phyloP scores from a whole-genome alignment of 2,113 vertebrate genomes.

The Panthera tigris region DNA sequence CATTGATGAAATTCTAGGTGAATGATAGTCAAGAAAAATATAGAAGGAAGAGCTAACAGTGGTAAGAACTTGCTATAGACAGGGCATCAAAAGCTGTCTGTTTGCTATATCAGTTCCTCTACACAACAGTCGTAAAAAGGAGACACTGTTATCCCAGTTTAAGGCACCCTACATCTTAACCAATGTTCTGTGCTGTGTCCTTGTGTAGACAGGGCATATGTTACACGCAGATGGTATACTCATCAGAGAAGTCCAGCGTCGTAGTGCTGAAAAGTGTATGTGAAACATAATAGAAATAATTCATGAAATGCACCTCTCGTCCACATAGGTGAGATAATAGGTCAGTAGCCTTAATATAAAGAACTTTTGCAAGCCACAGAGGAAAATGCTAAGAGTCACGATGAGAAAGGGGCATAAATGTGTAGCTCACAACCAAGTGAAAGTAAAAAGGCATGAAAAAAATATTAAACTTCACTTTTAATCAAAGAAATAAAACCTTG shows the following conservation, averaged over 20 bases:
- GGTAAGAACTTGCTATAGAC: neutral
- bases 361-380: neutral
- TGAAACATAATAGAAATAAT: neutral
- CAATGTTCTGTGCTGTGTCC: neutral
- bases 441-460: neutral
- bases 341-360: neutral
- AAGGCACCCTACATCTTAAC: neutral
- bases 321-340: neutral
- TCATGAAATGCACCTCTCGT: neutral
- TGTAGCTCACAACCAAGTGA: neutral
- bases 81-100: neutral
- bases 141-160: neutral
- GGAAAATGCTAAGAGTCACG: neutral
- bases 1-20: neutral
- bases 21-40: neutral
- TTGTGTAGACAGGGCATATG: rapidly evolving
- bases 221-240: neutral
- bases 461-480: neutral
- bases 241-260: neutral
- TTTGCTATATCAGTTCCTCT: neutral
- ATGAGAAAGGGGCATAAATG: neutral
- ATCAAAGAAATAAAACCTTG: neutral
- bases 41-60: neutral
- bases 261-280: neutral
- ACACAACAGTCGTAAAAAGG: neutral